Conservation (phyloP, 2,797 vertebrate species). For the Lutjanus campechanus region DNA sequence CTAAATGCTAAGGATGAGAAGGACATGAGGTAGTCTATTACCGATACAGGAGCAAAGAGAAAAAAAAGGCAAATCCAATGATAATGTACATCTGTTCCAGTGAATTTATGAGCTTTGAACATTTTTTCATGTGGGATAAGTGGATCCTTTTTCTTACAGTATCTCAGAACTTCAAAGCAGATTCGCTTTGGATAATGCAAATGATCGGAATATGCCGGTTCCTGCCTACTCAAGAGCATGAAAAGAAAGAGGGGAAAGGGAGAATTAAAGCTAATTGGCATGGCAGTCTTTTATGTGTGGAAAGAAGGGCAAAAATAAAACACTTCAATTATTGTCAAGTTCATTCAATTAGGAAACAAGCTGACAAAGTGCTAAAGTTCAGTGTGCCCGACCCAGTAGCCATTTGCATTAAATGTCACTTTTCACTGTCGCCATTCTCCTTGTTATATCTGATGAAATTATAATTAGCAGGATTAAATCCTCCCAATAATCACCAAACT, state of each 20-base stretch:
- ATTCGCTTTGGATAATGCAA: constrained; percentile 98
- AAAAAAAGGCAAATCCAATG: constrained; percentile 94
- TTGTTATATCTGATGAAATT: constrained; percentile 66
- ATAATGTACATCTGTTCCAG: constrained; percentile 99
- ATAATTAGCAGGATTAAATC: constrained; percentile 71
- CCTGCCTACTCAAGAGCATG: constrained; percentile 89
- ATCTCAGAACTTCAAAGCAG: constrained; percentile 99
- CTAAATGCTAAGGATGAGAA: constrained; percentile 91
- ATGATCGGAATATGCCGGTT: constrained; percentile 90
- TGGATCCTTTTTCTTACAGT: constrained; percentile 96
- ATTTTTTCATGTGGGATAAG: constrained; percentile 97
- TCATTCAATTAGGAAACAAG: constrained; percentile 81
- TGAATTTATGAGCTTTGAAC: constrained; percentile 99
- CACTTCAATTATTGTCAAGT: constrained; percentile 84
- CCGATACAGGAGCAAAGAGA: constrained; percentile 91
- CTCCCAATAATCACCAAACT: constrained; percentile 49
- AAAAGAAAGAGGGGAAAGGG: constrained; percentile 83
- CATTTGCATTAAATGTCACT: constrained; percentile 63
- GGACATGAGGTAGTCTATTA: constrained; percentile 93
- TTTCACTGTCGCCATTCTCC: constrained; percentile 61
- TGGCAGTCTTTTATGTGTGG: constrained; percentile 93
- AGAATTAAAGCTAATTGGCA: constrained; percentile 95
- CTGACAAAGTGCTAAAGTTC: constrained; percentile 78
- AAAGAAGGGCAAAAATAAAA: constrained; percentile 86
- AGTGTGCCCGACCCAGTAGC: constrained; percentile 47